Evolutionary conservation across 2,797 vertebrate genomes (phyloP), one percentile per base, ranked within the genome.

Genomic region (Anniella stebbinsi): DNA sequence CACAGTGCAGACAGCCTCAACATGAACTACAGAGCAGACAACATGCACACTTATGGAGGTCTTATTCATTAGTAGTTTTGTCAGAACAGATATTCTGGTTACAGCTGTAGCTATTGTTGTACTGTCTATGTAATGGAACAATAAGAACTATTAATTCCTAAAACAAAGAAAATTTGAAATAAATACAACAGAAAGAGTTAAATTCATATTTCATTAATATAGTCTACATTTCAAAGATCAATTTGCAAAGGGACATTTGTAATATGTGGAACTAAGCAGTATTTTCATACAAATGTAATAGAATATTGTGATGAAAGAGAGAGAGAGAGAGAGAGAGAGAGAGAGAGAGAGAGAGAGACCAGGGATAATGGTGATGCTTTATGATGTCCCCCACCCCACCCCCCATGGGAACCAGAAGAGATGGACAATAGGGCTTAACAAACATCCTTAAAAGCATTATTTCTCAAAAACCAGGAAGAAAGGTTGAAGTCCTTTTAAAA

Each of bases 341-440:
- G n/a, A n/a, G n/a, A n/a, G n/a, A n/a, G n/a, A n/a, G n/a, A n/a
- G n/a, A n/a, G n/a, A n/a, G n/a, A n/a, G n/a, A n/a, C n/a, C n/a
- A 89, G 10, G 30, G 36, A 77, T 10, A 38, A 87, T 92, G 91
- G 9, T 5, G 57, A 13, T 54, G 78, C 85, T 82, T 69, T 63
- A 84, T 77, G n/a, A 90, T 12, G 7, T 69, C 23, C 41, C 45
- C 45, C 45, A 45, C 45, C 3, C 45, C 45, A n/a, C 84, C 86
- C 85, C 45, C 12, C 60, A 75, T 87, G 90, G 2, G 33, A 86
- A 92, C 86, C 45, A 78, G 51, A 0, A 78, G 12, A 48, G 63
- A 88, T 11, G 0, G 33, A 91, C 73, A 28, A 91, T 78, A 30
- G 90, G 4, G 60, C 13, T 88, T 89, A 83, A 21, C 2, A 90